Conservation (phyloP, 2,113 vertebrate genomes). For the Gracilinanus agilis region DNA sequence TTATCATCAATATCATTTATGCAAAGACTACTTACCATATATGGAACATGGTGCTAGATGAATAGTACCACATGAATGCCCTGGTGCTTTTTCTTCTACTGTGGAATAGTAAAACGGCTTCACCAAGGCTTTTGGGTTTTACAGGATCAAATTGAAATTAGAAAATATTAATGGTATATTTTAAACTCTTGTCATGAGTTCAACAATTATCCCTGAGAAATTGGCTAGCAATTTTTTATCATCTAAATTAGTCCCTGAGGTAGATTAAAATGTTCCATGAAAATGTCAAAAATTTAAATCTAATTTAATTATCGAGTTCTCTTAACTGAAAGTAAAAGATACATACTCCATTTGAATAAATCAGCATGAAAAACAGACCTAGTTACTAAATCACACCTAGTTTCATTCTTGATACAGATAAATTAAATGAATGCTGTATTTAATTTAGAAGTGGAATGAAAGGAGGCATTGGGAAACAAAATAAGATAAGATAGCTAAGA, state of each 20-base stretch:
- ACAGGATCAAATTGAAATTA: slow-evolving; percentile 45
- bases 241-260: slow-evolving; percentile 39
- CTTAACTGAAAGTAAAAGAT: slow-evolving; percentile 4
- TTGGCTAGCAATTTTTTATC: slow-evolving; percentile 41
- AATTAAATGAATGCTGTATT: background rate
- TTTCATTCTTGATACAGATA: background rate
- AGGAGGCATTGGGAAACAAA: background rate
- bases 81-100: background rate
- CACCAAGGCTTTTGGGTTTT: slow-evolving; percentile 51
- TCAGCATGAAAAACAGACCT: background rate
- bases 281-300: slow-evolving; percentile 48
- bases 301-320: slow-evolving; percentile 27
- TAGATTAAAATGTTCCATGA: slow-evolving; percentile 59
- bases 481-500: background rate
- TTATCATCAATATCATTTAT: background rate
- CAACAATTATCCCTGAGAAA: slow-evolving; percentile 57
- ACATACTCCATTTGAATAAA: background rate
- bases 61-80: too few species aligned
- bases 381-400: background rate
- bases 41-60: too few species aligned
- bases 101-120: slow-evolving; percentile 37
- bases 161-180: slow-evolving; percentile 52
- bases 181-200: slow-evolving; percentile 52
- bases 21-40: too few species aligned
- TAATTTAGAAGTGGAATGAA: background rate